Base-by-base conservation (phyloP, 2,888 invertebrate genomes). In the Allygus modestus region DNA sequence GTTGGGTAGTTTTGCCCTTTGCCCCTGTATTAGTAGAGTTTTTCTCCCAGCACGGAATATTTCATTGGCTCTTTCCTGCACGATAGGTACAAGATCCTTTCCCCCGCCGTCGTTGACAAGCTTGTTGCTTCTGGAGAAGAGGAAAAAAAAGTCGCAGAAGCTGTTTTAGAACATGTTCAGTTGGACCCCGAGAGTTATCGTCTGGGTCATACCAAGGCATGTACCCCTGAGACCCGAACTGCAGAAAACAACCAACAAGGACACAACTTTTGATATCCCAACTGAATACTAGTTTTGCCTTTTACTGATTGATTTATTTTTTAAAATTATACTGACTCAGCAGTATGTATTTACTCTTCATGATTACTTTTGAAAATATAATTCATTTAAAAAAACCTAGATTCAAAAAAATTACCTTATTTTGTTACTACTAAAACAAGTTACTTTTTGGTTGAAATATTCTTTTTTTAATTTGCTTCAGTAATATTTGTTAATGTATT, bases 151-250 rank as follows among this genome's bases (percentile, higher is more conserved):
- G 93, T 94, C 90, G 96, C 97, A 87, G 94, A 93, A 91, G 92
- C 94, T 90, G 95, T 98, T 92, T 93, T 97, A 93, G 95, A 96
- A 85, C 92, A 94, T 87, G 94, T 96, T 88, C 95, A 94, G 90
- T 94, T 99, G 92, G 97, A 96, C 91, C 92, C 94, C 88, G 98
- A 98, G 92, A 95, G 96, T 90, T 99, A 96, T 93, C 97, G 98
- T 94, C 94, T 98, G 91, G 99, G 99, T 94, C 96, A 97, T 93
- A 99, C 98, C 92, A 99, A 99, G 96, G 98, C 98, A 96, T 94
- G 96, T 95, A 89, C 88, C 87, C 87, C 85, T 85, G 86, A 84
- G 58, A 17, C 61, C 73, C 23, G 28, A 26, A 69, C 82, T 46
- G 46, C 82, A 28, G 82, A 33, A 82, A 61, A 58, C 69, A 26